Evolutionary conservation across 2,888 invertebrate species (phyloP).

Genomic region (Eugnorisma glareosa): DNA sequence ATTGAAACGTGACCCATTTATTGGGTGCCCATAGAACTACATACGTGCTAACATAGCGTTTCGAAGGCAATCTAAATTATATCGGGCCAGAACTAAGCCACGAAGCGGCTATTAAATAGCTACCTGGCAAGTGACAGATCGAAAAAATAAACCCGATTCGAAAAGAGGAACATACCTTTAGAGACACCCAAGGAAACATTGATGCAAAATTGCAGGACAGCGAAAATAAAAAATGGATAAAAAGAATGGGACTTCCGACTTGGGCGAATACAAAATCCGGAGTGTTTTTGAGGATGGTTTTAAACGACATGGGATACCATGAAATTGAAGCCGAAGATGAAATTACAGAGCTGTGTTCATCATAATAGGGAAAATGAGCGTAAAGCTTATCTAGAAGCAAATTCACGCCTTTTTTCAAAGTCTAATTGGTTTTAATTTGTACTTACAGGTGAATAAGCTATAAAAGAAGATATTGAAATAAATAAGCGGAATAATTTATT

Average conservation of each 20-base stretch:
- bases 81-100: neutral
- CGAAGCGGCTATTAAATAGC: neutral
- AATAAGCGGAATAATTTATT: slow-evolving; percentile 45
- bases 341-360: slow-evolving; percentile 25
- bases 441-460: slow-evolving; percentile 24
- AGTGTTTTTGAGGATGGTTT: neutral
- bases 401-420: slow-evolving; percentile 36
- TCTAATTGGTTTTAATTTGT: slow-evolving; percentile 35
- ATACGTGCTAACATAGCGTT: neutral
- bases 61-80: neutral
- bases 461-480: slow-evolving; percentile 21
- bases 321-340: slow-evolving; percentile 37
- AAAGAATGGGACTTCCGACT: neutral
- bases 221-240: neutral
- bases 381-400: slow-evolving; percentile 20
- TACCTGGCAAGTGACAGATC: neutral
- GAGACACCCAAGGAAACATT: neutral
- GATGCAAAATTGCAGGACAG: slow-evolving; percentile 2
- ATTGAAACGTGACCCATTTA: neutral
- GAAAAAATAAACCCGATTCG: neutral
- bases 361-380: slow-evolving; percentile 47
- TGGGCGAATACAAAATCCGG: neutral
- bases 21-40: neutral
- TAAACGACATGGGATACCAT: neutral
- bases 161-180: slow-evolving; percentile 1